Base-by-base conservation (phyloP, 1,140 invertebrate species). In the Diprion similis region DNA sequence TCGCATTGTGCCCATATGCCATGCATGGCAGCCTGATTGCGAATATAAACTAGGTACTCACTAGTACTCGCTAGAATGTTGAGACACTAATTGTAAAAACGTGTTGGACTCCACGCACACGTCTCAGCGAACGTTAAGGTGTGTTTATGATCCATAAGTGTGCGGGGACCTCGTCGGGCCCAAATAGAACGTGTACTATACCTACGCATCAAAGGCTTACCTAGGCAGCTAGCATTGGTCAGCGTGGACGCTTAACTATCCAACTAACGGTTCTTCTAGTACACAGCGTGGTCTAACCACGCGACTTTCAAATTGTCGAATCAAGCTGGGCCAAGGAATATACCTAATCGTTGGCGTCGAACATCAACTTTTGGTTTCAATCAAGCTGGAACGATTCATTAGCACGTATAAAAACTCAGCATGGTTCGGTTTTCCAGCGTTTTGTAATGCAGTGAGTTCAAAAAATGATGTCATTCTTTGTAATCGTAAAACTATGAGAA, bases 241-340 rank as follows among this genome's bases (percentile, higher is more conserved):
- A 59, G 24, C 24, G 24, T 37, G 24, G 24, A 37, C 24, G 24
- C 9, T 8, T 59, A 59, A 59, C 51, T 59, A 59, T 17, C n/a
- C 9, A 59, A 59, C 51, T 59, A 59, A 59, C 51, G 51, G 51
- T 59, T 59, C 51, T 59, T 59, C 51, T 59, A 59, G 51, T 59
- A 59, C 51, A 59, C 24, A 59, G 51, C 51, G 51, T 59, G 9
- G 11, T 37, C 24, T 6, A 59, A 15, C 51, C 51, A 59, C 51
- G 51, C 11, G 51, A 17, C n/a, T 59, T 59, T 17, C 11, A 59
- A 59, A 11, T 59, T 59, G 51, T 37, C 24, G 24, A 37, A 37
- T 37, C 24, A 6, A 6, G 6, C 24, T 37, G 24, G 24, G 1
- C 24, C 24, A 37, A 37, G 6, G 24, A 37, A 37, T 37, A 37